Evolutionary conservation across 2,797 vertebrate species (phyloP), one percentile per base, ranked within the genome.

Genomic region (Hippoglossus hippoglossus): DNA sequence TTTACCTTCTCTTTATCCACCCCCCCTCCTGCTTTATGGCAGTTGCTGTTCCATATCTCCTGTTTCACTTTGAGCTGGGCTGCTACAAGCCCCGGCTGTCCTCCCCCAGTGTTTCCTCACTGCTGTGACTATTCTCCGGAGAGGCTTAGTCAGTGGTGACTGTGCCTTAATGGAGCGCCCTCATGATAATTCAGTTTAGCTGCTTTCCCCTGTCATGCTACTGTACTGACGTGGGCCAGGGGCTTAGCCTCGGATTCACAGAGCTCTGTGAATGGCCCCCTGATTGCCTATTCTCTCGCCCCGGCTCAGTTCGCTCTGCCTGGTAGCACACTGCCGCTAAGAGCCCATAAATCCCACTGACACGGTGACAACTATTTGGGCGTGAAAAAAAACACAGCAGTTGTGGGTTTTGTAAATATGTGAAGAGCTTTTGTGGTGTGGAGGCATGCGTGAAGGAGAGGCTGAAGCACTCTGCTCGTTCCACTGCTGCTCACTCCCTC

Each of bases 381-480:
- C 90, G 81, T 91, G 91, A 93, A 91, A 92, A 89, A 83, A 92
- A 89, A 82, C 82, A 83, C 72, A 86, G 80, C 89, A 90, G 88
- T 92, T 93, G 92, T 84, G 91, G 92, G 90, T 90, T 94, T 91
- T 89, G 88, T 92, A 91, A 94, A 94, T 90, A 89, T 86, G 73
- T 86, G 89, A 87, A 89, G 83, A 86, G 86, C 88, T 79, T 92
- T 91, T 90, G 89, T 91, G 84, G 71, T 70, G 81, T 82, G 75
- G 85, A 87, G 84, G 87, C 85, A 77, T 83, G 88, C 73, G 41
- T 88, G 84, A 82, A 75, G 83, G 84, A 77, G 83, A 76, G 79
- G 76, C 63, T 77, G 44, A 77, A 82, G 79, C 78, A 79, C 83
- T 86, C 76, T 77, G 75, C 67, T 84, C 71, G 79, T 79, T 89